Evolutionary conservation across 2,888 invertebrate species (phyloP).

Genomic region (Plemyria rubiginata): DNA sequence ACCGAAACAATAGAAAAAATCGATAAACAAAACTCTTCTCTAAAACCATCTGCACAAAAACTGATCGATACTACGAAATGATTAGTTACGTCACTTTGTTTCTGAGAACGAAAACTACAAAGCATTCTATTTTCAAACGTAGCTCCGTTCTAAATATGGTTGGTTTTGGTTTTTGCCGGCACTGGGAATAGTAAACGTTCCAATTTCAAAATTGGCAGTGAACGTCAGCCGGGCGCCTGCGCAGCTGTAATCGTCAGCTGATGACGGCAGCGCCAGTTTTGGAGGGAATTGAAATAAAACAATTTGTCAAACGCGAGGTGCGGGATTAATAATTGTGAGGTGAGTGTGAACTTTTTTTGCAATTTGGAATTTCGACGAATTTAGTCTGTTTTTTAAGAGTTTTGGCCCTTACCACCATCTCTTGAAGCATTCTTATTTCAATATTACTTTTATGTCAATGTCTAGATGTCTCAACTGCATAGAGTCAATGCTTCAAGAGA

Average conservation of each 20-base stretch:
- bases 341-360: constrained; percentile 13
- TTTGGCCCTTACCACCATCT: no score
- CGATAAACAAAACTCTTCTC: constrained; percentile 40
- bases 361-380: background rate
- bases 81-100: constrained; percentile 44
- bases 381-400: background rate
- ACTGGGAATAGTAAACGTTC: constrained; percentile 54
- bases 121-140: constrained; percentile 46
- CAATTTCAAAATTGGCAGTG: constrained; percentile 66
- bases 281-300: constrained; percentile 35
- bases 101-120: constrained; percentile 39
- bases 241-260: constrained; percentile 63
- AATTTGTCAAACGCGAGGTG: constrained; percentile 38
- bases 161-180: constrained; percentile 45
- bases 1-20: constrained; percentile 73
- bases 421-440: no score
- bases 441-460: no score
- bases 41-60: constrained; percentile 27
- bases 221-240: constrained; percentile 67
- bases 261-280: constrained; percentile 49
- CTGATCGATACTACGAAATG: constrained; percentile 27
- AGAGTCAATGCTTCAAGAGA: no score
- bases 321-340: background rate
- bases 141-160: constrained; percentile 49
- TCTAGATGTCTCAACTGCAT: no score